Evolutionary conservation across 2,888 invertebrate species (phyloP).

Genomic region (Orthosia gothica): DNA sequence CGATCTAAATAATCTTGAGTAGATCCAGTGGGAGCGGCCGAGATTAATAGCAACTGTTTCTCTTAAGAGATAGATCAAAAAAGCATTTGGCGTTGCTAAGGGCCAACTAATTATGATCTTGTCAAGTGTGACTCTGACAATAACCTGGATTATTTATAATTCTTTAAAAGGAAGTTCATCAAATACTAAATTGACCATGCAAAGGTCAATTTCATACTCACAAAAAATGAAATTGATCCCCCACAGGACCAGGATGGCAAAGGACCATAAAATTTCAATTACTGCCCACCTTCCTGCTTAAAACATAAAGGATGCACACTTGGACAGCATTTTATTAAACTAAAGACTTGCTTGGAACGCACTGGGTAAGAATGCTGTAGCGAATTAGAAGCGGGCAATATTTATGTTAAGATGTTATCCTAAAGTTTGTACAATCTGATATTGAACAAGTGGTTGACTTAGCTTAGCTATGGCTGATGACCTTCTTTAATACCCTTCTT

Average conservation of each 20-base stretch:
- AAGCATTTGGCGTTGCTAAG: not conserved
- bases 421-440: not conserved
- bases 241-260: constrained; percentile 31
- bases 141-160: not conserved
- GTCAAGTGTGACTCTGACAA: not conserved
- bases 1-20: not conserved
- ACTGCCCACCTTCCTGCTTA: constrained; percentile 59
- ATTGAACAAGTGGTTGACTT: not conserved
- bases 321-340: not conserved
- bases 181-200: constrained; percentile 25
- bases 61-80: not conserved
- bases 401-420: not conserved
- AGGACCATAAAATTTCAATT: constrained; percentile 56
- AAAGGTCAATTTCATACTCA: constrained; percentile 43
- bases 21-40: no score
- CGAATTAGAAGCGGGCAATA: not conserved
- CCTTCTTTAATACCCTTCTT: no score
- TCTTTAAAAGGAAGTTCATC: constrained; percentile 25
- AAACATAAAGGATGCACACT: constrained; percentile 48
- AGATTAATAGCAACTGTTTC: not conserved
- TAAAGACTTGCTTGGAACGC: constrained; percentile 4
- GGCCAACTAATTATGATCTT: not conserved
- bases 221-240: constrained; percentile 48
- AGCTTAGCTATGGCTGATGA: no score
- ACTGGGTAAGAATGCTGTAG: not conserved